Evolutionary conservation across 2,797 vertebrate genomes (phyloP).

Genomic region (Pitangus sulphuratus): DNA sequence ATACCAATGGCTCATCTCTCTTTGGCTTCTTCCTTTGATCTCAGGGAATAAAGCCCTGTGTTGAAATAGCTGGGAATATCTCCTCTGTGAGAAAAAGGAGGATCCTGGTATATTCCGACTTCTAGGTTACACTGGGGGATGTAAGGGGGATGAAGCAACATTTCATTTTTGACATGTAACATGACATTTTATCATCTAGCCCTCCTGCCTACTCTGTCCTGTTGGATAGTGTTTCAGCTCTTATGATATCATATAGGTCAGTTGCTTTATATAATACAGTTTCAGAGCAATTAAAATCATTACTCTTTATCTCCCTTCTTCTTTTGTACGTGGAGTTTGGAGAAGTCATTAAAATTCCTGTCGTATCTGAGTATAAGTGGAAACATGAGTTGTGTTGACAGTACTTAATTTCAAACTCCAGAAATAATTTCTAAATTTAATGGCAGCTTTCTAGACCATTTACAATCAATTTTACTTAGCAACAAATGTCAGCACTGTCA

Average conservation of each 20-base stretch:
- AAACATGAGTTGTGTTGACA: slow-evolving; percentile 39
- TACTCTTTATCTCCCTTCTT: not conserved
- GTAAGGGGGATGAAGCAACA: not conserved
- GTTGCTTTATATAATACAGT: not conserved
- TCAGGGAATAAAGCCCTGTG: not conserved
- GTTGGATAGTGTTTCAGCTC: not conserved
- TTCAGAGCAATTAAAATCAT: slow-evolving; percentile 11
- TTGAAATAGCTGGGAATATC: not conserved
- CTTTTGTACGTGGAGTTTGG: not conserved
- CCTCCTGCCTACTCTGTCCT: not conserved
- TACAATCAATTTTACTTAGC: slow-evolving; percentile 13
- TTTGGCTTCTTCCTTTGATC: not conserved
- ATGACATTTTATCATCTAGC: not conserved
- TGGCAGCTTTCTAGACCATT: slow-evolving; percentile 36
- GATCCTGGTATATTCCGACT: not conserved
- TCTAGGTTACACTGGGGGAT: not conserved
- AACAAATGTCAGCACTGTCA: slow-evolving; percentile 49
- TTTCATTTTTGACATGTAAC: not conserved
- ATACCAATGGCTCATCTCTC: not conserved
- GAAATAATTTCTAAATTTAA: slow-evolving; percentile 53
- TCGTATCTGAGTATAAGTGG: not conserved
- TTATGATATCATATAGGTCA: not conserved
- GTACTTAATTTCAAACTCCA: slow-evolving; percentile 39
- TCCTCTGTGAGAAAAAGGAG: not conserved
- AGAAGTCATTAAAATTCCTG: slow-evolving; percentile 36